Base-by-base conservation (phyloP, 2,888 invertebrate genomes). In the Pollenia amentaria region DNA sequence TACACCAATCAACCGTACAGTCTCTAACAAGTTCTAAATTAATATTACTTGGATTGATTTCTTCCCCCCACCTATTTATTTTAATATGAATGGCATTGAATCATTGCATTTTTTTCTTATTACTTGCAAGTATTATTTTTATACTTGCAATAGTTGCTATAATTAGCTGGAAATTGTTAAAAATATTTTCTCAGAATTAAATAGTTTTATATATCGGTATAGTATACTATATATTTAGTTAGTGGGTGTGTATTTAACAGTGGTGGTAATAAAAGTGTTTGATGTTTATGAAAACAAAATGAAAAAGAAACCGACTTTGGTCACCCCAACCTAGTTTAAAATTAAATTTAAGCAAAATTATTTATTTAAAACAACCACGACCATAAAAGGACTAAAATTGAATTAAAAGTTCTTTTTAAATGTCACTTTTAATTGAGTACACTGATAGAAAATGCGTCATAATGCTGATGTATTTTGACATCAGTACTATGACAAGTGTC, bases 121-220 rank as follows among this genome's bases (percentile, higher is more conserved):
- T 38, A 18, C 10, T 12, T 55, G 29, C 38, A 38, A 48, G 60
- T 65, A 40, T 14, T 18, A 40, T 29, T 67, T 75, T 29, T 55
- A 55, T 3, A 48, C n/a, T 14, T 48, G 14, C 3, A 53, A 57
- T 67, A 64, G 46, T 44, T 18, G 60, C 67, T 69, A 84, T 53
- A 79, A 84, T 84, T 84, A 79, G 78, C 51, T 75, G 69, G 60
- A 72, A 75, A 67, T 42, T n/a, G 57, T 67, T 51, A 72, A 77
- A 72, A 78, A 21, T 53, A 11, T 62, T 44, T 76, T 21, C 44
- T 29, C 18, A 67, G 60, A 48, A 69, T 21, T 29, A 53, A 79
- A 80, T 55, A 46, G 53, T 40, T 55, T 44, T 18, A 65, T 38
- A 67, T 46, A 73, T 48, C 48, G 46, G 11, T 60, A 8, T 46